Evolutionary conservation across 2,797 vertebrate genomes (phyloP).

Genomic region (Hydrophis major): DNA sequence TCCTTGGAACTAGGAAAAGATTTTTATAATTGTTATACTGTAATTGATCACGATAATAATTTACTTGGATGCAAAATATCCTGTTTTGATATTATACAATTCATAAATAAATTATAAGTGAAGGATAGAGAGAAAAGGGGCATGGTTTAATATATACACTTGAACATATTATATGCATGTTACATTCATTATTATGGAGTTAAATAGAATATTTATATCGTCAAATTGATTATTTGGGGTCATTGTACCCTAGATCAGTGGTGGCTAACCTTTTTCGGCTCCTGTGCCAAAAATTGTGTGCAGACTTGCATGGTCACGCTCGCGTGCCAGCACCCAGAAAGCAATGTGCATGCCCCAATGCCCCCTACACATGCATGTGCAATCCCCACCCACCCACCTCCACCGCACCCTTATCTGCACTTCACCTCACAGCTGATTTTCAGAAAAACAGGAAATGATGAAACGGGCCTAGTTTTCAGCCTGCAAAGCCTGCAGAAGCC

Average conservation of each 20-base stretch:
- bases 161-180: background rate
- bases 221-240: background rate
- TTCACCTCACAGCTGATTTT: too few species aligned
- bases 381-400: too few species aligned
- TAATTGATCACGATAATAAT: slow-evolving; percentile 36
- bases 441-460: too few species aligned
- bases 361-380: too few species aligned
- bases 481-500: too few species aligned
- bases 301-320: too few species aligned
- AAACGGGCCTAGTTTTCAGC: too few species aligned
- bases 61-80: background rate
- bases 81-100: slow-evolving; percentile 5
- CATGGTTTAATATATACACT: background rate
- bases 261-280: too few species aligned
- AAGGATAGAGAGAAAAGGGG: background rate
- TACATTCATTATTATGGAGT: background rate
- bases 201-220: background rate
- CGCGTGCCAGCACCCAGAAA: too few species aligned
- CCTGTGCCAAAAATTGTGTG: too few species aligned
- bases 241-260: background rate
- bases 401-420: too few species aligned
- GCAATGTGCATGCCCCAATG: too few species aligned
- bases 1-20: slow-evolving; percentile 57
- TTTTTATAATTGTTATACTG: slow-evolving; percentile 30
- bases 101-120: slow-evolving; percentile 29